Conservation (phyloP, 2,113 vertebrate genomes). For the Gila orcuttii region DNA sequence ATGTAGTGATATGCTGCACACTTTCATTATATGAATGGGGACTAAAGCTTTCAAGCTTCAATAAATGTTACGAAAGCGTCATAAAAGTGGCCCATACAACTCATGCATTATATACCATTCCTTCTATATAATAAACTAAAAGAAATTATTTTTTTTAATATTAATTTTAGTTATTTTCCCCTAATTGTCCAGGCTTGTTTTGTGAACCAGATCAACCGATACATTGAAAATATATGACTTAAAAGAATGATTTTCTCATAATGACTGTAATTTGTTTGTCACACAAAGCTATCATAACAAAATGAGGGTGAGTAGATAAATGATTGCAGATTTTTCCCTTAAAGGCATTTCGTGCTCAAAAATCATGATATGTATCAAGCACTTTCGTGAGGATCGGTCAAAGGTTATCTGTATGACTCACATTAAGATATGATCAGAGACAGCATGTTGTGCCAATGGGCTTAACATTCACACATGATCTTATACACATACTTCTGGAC, state of each 20-base stretch:
- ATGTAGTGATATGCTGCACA: not conserved
- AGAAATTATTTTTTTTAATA: not conserved
- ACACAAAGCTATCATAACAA: not conserved
- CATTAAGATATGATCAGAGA: constrained; percentile 34
- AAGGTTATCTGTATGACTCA: constrained; percentile 25
- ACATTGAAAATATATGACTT: not conserved
- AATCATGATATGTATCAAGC: constrained; percentile 13
- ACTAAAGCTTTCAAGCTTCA: not conserved
- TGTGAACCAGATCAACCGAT: not conserved
- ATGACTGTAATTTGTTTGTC: not conserved
- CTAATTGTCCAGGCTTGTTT: not conserved
- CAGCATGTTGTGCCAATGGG: not conserved
- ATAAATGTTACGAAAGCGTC: too few relatives aligned
- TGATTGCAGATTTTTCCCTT: not conserved
- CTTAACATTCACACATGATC: constrained; percentile 6
- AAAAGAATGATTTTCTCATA: not conserved
- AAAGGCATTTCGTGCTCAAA: not conserved
- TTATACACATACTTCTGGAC: not conserved
- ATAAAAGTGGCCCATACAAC: not conserved
- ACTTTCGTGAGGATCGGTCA: not conserved
- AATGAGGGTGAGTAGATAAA: not conserved
- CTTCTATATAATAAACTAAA: not conserved
- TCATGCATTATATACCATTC: not conserved
- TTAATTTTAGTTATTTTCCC: not conserved
- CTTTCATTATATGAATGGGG: not conserved